These are phyloP conservation scores for Liodrosophila aerea DNA, from an alignment of 2,888 invertebrate species.

Conservation along the genomic window DNA sequence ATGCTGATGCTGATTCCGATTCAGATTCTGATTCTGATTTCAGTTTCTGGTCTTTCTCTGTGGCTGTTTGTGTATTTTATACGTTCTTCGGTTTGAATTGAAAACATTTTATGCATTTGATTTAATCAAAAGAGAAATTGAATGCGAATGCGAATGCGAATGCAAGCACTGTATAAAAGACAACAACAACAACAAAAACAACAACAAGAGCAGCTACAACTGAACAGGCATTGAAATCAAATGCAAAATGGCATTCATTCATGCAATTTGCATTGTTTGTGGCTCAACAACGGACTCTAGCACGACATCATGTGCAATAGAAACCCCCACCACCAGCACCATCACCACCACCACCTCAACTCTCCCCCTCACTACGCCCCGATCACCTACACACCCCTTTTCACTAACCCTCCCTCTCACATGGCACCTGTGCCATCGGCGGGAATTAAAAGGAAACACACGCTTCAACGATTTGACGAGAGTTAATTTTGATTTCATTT, in stretches of 20 bases:
- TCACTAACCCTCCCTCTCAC: neutral
- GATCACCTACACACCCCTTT: neutral
- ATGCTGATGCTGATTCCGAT: conserved; percentile 41
- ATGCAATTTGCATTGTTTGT: conserved; percentile 74
- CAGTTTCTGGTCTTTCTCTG: conserved; percentile 9
- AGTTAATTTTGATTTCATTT: conserved; percentile 49
- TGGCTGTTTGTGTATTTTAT: conserved; percentile 4
- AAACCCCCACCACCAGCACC: neutral
- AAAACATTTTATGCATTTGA: conserved; percentile 76
- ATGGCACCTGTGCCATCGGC: conserved; percentile 24
- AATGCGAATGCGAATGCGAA: conserved; percentile 44
- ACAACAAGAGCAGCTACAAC: conserved; percentile 12
- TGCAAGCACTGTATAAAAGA: conserved; percentile 41
- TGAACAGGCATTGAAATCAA: conserved; percentile 52
- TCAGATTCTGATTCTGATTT: conserved; percentile 43
- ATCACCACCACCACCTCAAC: neutral
- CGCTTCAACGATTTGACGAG: conserved; percentile 21
- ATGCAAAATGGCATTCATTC: conserved; percentile 74
- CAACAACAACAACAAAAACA: conserved; percentile 28
- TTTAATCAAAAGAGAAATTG: conserved; percentile 72
- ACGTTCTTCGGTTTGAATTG: conserved; percentile 59
- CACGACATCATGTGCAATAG: conserved; percentile 39
- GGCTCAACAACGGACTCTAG: conserved; percentile 33
- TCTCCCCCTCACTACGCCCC: neutral
- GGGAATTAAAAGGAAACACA: conserved; percentile 18